These are phyloP conservation scores for Pilophorus perplexus DNA, from an alignment of 2,888 invertebrate genomes.

Conservation along the genomic window DNA sequence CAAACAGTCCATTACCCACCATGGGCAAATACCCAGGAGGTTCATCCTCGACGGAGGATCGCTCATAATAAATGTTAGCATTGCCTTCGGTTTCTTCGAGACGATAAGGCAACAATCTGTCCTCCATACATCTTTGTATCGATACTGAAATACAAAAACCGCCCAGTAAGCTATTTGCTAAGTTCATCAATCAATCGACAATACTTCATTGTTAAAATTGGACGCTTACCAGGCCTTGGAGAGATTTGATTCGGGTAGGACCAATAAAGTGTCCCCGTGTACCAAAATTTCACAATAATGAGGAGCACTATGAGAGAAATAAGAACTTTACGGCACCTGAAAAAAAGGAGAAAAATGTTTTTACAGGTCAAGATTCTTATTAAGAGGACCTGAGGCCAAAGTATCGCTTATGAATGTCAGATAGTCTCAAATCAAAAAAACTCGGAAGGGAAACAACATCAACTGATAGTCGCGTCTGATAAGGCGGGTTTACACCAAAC, in stretches of 20 bases:
- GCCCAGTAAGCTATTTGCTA: background rate
- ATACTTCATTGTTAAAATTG: background rate
- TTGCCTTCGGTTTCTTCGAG: constrained; percentile 64
- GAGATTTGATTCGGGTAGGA: constrained; percentile 63
- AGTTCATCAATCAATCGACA: background rate
- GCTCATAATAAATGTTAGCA: constrained; percentile 55
- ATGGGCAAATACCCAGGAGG: constrained; percentile 68
- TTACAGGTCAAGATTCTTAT: background rate
- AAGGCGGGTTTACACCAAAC: too few relatives aligned
- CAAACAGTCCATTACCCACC: constrained; percentile 72
- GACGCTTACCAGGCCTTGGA: constrained; percentile 53
- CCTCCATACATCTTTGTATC: constrained; percentile 65
- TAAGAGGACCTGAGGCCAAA: too few relatives aligned
- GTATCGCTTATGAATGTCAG: too few relatives aligned
- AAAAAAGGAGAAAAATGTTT: background rate
- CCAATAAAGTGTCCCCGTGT: constrained; percentile 65
- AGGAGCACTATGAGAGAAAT: constrained; percentile 53
- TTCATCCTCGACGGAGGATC: constrained; percentile 55
- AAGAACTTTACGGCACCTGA: constrained; percentile 25
- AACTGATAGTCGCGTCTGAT: too few relatives aligned
- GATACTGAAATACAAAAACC: constrained; percentile 51
- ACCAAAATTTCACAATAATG: constrained; percentile 59
- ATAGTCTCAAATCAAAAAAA: too few relatives aligned
- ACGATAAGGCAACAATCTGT: constrained; percentile 62
- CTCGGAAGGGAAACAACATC: too few relatives aligned